phyloP scores from a whole-genome alignment of 2,888 invertebrate species.

The Stenchaetothrips biformis region DNA sequence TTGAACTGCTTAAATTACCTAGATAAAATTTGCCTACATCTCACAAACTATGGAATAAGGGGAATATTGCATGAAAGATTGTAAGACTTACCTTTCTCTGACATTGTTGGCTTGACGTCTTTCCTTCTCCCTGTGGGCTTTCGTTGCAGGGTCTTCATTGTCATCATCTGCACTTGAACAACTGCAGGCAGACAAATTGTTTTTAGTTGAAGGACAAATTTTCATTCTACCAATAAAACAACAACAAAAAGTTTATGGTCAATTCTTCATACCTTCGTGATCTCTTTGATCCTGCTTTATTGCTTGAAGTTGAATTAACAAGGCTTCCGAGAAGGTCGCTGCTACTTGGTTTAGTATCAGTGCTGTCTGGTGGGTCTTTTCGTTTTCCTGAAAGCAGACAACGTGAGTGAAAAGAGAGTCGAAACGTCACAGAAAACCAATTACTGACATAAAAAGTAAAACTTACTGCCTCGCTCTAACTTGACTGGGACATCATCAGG shows the following conservation, averaged over 20 bases:
- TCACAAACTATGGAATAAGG: too few species aligned
- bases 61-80: not conserved
- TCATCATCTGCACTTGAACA: constrained; percentile 78
- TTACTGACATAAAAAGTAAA: constrained; percentile 33
- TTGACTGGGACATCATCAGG: constrained; percentile 58
- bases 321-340: constrained; percentile 51
- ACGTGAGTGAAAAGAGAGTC: constrained; percentile 8
- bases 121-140: constrained; percentile 91
- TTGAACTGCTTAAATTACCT: too few species aligned
- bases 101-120: constrained; percentile 96
- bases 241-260: not conserved
- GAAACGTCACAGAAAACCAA: not conserved
- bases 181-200: constrained; percentile 35
- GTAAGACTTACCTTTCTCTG: constrained; percentile 76
- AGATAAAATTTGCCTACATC: too few species aligned
- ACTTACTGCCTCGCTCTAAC: constrained; percentile 61
- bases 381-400: constrained; percentile 62
- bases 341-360: constrained; percentile 58
- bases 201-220: not conserved
- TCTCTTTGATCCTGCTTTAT: constrained; percentile 56
- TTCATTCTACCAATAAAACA: not conserved
- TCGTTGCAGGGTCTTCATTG: constrained; percentile 74
- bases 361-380: constrained; percentile 74
- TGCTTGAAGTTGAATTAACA: constrained; percentile 41
- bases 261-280: constrained; percentile 73